Conservation (phyloP, 1,140 invertebrate species). For the Drosophila carrolli region DNA sequence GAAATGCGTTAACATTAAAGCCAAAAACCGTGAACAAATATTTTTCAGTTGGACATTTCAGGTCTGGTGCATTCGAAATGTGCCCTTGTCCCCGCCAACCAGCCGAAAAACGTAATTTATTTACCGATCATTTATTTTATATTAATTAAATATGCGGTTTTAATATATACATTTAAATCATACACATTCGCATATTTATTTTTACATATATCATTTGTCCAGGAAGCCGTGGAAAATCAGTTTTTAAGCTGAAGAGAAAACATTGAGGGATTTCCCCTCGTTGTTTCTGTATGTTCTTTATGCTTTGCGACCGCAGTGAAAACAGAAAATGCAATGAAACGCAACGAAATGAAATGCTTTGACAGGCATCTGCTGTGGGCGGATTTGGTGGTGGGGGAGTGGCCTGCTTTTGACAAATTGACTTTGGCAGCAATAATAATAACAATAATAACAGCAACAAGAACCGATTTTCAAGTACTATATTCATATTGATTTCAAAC, state of each 20-base stretch:
- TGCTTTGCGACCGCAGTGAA: constrained; percentile 14
- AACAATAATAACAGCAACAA: constrained; percentile 24
- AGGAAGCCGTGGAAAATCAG: constrained; percentile 45
- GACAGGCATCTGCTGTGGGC: constrained; percentile 50
- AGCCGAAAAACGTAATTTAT: constrained; percentile 55
- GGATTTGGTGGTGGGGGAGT: constrained; percentile 23
- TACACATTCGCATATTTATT: constrained; percentile 42
- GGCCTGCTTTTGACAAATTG: constrained; percentile 77
- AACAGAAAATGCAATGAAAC: constrained; percentile 34
- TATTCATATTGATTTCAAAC: constrained; percentile 80
- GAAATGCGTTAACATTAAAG: constrained; percentile 31
- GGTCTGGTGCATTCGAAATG: constrained; percentile 48
- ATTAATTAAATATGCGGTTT: constrained; percentile 78
- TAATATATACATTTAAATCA: constrained; percentile 39
- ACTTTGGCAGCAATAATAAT: constrained; percentile 68
- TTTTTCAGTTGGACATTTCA: constrained; percentile 58
- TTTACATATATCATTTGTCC: constrained; percentile 28
- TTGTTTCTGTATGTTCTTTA: constrained; percentile 11
- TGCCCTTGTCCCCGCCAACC: constrained; percentile 5
- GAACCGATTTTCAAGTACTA: constrained; percentile 56
- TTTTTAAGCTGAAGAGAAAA: constrained; percentile 69
- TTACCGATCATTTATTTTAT: constrained; percentile 78
- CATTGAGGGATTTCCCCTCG: constrained; percentile 51
- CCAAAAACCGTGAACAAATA: constrained; percentile 56
- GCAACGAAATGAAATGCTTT: constrained; percentile 46